Evolutionary conservation across 1,140 invertebrate species (phyloP), one percentile per base, ranked within the genome.

Genomic region (Diabrotica virgifera): DNA sequence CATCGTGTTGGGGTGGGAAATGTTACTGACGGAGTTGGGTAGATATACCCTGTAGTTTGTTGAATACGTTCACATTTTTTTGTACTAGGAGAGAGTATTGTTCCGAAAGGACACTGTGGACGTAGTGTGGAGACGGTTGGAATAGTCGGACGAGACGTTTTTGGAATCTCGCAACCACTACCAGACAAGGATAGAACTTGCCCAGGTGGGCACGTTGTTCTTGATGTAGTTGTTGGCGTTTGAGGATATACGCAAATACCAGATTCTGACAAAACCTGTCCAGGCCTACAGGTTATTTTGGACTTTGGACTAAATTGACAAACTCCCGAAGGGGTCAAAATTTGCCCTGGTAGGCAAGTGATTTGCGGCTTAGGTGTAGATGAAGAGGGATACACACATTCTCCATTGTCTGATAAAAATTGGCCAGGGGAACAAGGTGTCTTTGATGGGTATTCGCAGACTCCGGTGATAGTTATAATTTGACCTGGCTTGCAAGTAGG

Each of bases 131-230:
- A 10, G 4, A n/a, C n/a, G 4, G 40, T 8, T 5, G 40, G 40
- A 6, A 13, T 35, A 14, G 11, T 24, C 5, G 61, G 59, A 10
- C 40, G 64, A 38, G 67, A 54, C 37, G 63, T 63, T 60, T 56
- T 65, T 11, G 53, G 36, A 63, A 36, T 62, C 52, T 68, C 66
- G 54, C 66, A 68, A 14, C 38, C 56, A 52, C 6, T 46, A 10
- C 67, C 67, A 35, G 37, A 53, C 7, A 60, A 36, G 5, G 63
- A 63, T 10, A 36, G 52, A 11, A 59, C 50, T 59, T 57, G 56
- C 6, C 64, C 64, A n/a, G 63, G 58, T 12, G 67, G 67, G 57
- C 67, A 65, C 12, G 13, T 46, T 46, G 5, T 37, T 63, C 54
- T 58, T 35, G 62, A 13, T 35, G 59, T 36, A 11, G 64, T 10